Evolutionary conservation across 2,113 vertebrate genomes (phyloP), one percentile per base, ranked within the genome.

Genomic region (Salminus brasiliensis): DNA sequence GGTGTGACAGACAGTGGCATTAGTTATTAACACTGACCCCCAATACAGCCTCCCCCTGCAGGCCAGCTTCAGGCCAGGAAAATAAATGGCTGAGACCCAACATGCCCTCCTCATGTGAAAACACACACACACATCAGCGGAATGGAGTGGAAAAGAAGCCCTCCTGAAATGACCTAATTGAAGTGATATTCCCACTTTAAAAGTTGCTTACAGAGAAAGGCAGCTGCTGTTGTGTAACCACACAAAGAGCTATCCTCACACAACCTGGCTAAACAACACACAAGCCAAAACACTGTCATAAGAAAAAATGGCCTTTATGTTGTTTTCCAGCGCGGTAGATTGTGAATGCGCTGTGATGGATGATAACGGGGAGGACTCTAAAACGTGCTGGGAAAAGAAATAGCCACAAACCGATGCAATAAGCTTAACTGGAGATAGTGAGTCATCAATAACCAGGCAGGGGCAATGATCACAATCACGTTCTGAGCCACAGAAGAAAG

Each of bases 21-120:
- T 89, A 91, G 85, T 90, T 93, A 93, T 94, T 93, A 89, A 92
- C 89, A 81, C 82, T 87, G 90, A 90, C 90, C 89, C 87, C 69
- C 70, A 81, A 79, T 72, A 75, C 72, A 81, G 81, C 72, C 76
- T 21, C 68, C 59, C 36, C 87, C 81, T 7, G 59, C 25, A 16
- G 88, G 83, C 49, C 30, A 80, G 88, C 91, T 79, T 25, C 0
- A 82, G 90, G 88, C 34, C 39, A 84, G 74, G 86, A 88, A 85
- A 85, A 82, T 62, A 18, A 62, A 63, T 47, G 76, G 72, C n/a
- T 53, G 67, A 41, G 69, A 53, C 69, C 32, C n/a, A 69, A 30
- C 39, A 6, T n/a, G 34, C 4, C 45, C 25, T 43, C n/a, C 32
- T 75, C 53, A 34, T 30, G 27, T 66, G 23, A 55, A 21, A 13